phyloP scores from a whole-genome alignment of 1,140 invertebrate species.

The Atopsyche davidsoni region DNA sequence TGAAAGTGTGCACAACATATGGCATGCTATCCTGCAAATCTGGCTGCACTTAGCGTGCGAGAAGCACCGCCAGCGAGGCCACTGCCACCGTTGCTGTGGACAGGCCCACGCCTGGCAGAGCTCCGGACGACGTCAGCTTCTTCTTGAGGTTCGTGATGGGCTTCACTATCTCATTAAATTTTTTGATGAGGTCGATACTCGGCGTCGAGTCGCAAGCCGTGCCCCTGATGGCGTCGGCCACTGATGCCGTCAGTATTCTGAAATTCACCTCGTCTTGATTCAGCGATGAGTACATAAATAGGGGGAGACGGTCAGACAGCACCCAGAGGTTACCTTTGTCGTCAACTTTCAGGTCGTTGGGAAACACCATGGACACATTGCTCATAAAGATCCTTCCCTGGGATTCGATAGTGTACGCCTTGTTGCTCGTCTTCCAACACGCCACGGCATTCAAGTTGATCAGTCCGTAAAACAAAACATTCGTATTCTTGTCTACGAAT shows the following conservation, averaged over 20 bases:
- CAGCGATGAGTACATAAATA: conserved; percentile 62
- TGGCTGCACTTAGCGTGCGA: too few species aligned
- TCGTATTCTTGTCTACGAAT: conserved; percentile 63
- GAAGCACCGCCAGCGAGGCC: conserved; percentile 11
- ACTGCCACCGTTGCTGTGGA: background rate
- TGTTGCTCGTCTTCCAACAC: conserved; percentile 67
- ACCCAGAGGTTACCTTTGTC: conserved; percentile 66
- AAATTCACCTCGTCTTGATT: conserved; percentile 64
- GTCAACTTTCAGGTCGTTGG: conserved; percentile 72
- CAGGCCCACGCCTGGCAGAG: background rate
- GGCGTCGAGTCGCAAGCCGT: conserved; percentile 59
- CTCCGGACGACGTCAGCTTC: background rate
- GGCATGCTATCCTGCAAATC: conserved; percentile 16
- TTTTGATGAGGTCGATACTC: conserved; percentile 47
- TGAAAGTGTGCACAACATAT: conserved; percentile 14
- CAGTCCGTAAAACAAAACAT: conserved; percentile 69
- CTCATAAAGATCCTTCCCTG: conserved; percentile 65
- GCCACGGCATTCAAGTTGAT: conserved; percentile 69
- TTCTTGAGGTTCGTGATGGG: conserved; percentile 10
- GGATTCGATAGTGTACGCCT: conserved; percentile 56
- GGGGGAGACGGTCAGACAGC: conserved; percentile 62
- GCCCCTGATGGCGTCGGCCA: conserved; percentile 59
- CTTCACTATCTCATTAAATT: conserved; percentile 33
- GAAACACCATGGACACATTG: conserved; percentile 66
- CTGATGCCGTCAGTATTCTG: conserved; percentile 60